These are phyloP conservation scores for Polyergus mexicanus DNA, from an alignment of 1,140 invertebrate species.

Conservation along the genomic window DNA sequence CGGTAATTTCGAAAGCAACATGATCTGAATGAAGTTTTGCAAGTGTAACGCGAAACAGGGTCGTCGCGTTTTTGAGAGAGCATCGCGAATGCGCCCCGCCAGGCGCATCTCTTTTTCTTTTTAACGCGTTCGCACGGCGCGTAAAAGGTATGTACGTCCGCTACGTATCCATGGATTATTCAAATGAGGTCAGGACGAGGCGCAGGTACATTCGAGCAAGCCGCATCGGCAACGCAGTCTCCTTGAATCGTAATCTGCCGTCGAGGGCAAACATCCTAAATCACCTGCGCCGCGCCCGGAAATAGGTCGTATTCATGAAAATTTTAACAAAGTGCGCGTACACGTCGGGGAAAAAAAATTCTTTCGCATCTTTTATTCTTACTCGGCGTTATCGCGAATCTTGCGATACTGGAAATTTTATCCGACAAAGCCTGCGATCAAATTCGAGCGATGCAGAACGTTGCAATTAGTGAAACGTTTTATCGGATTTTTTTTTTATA, in stretches of 20 bases:
- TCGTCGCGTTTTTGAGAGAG: constrained; percentile 20
- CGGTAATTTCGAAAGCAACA: constrained; percentile 30
- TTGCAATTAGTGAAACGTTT: not conserved
- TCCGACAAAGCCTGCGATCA: not conserved
- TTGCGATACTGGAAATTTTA: constrained; percentile 2
- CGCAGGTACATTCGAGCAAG: constrained; percentile 34
- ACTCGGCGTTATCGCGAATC: constrained; percentile 9
- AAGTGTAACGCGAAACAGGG: constrained; percentile 8
- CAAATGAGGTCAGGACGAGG: constrained; percentile 65
- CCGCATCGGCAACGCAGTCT: constrained; percentile 35
- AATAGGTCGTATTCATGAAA: constrained; percentile 58
- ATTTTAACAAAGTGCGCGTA: constrained; percentile 50
- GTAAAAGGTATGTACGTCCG: constrained; percentile 57
- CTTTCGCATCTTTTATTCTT: not conserved
- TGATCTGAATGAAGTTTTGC: constrained; percentile 36
- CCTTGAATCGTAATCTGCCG: constrained; percentile 63
- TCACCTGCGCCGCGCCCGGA: constrained; percentile 46
- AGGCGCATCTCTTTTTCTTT: constrained; percentile 18
- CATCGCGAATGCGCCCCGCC: constrained; percentile 9
- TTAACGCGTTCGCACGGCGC: constrained; percentile 31
- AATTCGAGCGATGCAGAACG: constrained; percentile 18
- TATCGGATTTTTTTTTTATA: not conserved
- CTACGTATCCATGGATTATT: constrained; percentile 65
- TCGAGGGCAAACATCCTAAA: constrained; percentile 65
- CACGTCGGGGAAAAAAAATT: constrained; percentile 31